Evolutionary conservation across 2,113 vertebrate species (phyloP).

Genomic region (Urocolius indicus): DNA sequence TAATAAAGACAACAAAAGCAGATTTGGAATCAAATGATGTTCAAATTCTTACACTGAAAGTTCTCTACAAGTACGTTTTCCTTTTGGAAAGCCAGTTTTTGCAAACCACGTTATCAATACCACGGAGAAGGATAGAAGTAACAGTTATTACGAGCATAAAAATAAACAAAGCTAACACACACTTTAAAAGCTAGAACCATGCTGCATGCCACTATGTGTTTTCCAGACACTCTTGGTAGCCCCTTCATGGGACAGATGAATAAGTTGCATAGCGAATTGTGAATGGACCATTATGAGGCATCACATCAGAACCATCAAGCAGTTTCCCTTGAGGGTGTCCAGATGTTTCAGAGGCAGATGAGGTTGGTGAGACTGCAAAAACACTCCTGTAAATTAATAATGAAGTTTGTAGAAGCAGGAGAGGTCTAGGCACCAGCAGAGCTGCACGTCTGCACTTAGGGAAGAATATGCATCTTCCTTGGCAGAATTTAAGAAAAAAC

Average conservation of each 20-base stretch:
- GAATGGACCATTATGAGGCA: neutral
- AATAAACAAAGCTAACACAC: neutral
- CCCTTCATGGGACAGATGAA: neutral
- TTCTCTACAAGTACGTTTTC: neutral
- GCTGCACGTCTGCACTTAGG: rapidly evolving
- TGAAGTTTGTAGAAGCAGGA: neutral
- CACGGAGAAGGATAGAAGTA: neutral
- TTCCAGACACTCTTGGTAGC: neutral
- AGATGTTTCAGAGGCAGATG: neutral
- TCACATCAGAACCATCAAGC: rapidly evolving
- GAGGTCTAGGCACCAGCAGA: neutral
- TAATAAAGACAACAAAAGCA: neutral
- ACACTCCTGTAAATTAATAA: neutral
- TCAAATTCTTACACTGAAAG: neutral
- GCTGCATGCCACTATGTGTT: neutral
- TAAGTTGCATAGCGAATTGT: neutral
- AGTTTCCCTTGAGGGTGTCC: neutral
- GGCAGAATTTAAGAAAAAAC: neutral
- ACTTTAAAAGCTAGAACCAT: neutral
- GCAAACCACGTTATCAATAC: neutral
- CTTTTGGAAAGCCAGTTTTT: neutral
- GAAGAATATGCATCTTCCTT: neutral
- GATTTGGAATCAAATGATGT: neutral
- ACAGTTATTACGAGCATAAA: neutral
- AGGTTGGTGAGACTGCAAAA: neutral